A percentile compares a stretch with the other conserved stretches of the same genome.
phyloP scores from a whole-genome alignment of 2,888 invertebrate genomes.

The Pelosia muscerda region DNA sequence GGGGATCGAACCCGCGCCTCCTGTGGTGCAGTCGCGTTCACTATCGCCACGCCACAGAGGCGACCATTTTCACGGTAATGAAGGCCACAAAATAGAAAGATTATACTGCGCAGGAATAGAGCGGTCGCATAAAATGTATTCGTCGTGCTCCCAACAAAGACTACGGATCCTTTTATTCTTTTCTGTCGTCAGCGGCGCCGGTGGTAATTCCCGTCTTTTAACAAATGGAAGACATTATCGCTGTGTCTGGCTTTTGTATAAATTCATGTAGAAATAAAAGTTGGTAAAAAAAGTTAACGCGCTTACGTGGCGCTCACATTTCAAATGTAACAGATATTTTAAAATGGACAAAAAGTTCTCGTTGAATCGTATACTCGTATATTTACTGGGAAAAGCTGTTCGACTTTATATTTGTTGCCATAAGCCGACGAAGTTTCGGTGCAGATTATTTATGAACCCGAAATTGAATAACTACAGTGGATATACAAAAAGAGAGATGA shows the following conservation, averaged over 20 bases:
- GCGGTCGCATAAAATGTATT: conserved; percentile 63
- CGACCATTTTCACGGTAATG: background rate
- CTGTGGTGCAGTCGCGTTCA: too few species aligned
- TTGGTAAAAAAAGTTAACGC: conserved; percentile 77
- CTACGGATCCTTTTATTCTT: conserved; percentile 45
- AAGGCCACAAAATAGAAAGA: conserved; percentile 4
- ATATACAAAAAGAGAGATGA: too few species aligned
- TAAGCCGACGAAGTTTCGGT: conserved; percentile 1
- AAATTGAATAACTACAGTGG: background rate
- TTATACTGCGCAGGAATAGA: background rate
- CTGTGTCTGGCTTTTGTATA: conserved; percentile 80
- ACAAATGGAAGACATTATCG: conserved; percentile 73
- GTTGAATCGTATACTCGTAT: conserved; percentile 49
- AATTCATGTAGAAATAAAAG: conserved; percentile 80
- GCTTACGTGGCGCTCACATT: conserved; percentile 71
- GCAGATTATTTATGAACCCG: background rate
- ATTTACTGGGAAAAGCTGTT: background rate
- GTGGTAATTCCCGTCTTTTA: conserved; percentile 80
- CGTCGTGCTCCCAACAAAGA: conserved; percentile 64
- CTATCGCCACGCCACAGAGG: too few species aligned
- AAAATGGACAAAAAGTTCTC: conserved; percentile 64
- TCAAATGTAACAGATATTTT: conserved; percentile 73
- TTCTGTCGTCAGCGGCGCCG: conserved; percentile 74
- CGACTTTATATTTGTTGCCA: background rate
- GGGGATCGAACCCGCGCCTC: too few species aligned